Evolutionary conservation across 2,888 invertebrate genomes (phyloP), one percentile per base, ranked within the genome.

Genomic region (Digitonthophagus gazella): DNA sequence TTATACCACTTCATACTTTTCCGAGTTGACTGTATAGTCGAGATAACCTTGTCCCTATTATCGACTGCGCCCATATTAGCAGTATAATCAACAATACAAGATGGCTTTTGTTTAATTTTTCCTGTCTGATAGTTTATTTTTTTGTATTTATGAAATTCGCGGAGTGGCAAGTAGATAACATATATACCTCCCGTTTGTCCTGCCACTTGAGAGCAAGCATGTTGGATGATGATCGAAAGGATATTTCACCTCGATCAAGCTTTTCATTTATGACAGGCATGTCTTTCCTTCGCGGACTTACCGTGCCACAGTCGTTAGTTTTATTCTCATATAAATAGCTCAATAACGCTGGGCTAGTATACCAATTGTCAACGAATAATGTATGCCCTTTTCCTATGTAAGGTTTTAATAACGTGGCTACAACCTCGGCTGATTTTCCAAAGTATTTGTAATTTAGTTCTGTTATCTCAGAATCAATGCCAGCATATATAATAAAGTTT

Each of bases 171-270:
- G 74, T 75, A 64, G 74, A 71, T 15, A 76, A 69, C 73, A 75
- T 75, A 58, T 67, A 55, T 2, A 78, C 77, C 44, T 77, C 74
- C 58, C 75, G 58, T 67, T 77, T 78, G 65, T 80, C 77, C 54
- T 69, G 65, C 77, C 78, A 79, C 72, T 79, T 78, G 56, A 77
- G 64, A 5, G 73, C 74, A 15, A 78, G n/a, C 20, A 78, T 15
- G 57, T 72, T 71, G 44, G 67, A 57, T 57, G 67, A 57, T 19
- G 0, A 55, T 16, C 8, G 11, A 15, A 5, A 16, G 44, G 8
- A 8, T 16, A 16, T 28, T 65, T 16, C 2, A 44, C 65, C 6
- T 54, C 8, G 15, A 54, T 8, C n/a, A 2, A 64, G 2, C 44
- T 67, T 73, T 56, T 15, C 55, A 54, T 65, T 15, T 3, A 76